phyloP scores from a whole-genome alignment of 1,140 invertebrate species.

The Cylas formicarius region DNA sequence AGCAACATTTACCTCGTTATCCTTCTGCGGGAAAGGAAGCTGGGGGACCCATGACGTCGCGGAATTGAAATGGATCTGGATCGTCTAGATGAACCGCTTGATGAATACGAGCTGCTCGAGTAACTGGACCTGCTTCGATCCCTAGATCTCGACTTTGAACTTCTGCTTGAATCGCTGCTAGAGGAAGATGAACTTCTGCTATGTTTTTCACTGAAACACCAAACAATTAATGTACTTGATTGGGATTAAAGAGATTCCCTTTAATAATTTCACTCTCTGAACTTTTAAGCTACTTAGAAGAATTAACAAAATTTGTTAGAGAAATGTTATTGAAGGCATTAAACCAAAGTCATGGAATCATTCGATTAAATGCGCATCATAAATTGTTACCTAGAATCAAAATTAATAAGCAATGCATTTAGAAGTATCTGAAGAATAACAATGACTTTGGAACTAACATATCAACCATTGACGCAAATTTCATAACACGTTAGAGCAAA shows the following conservation, averaged over 20 bases:
- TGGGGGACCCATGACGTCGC: slow-evolving; percentile 78
- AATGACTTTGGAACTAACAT: too few relatives aligned
- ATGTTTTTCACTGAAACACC: slow-evolving; percentile 21
- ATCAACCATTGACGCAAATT: too few relatives aligned
- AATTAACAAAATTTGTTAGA: too few relatives aligned
- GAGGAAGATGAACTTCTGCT: slow-evolving; percentile 41
- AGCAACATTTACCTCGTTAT: slow-evolving; percentile 73
- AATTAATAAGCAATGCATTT: too few relatives aligned
- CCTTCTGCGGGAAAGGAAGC: slow-evolving; percentile 78
- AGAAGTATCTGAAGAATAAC: too few relatives aligned
- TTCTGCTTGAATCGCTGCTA: slow-evolving; percentile 33
- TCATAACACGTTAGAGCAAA: too few relatives aligned
- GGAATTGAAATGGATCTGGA: slow-evolving; percentile 81
- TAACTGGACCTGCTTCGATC: slow-evolving; percentile 48
- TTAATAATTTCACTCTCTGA: not conserved
- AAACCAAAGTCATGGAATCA: too few relatives aligned
- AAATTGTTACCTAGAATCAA: too few relatives aligned
- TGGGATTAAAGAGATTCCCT: not conserved
- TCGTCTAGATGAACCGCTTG: slow-evolving; percentile 47
- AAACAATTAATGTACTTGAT: slow-evolving; percentile 1
- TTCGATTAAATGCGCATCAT: too few relatives aligned
- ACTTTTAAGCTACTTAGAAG: too few relatives aligned
- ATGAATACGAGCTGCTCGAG: slow-evolving; percentile 41
- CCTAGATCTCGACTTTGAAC: slow-evolving; percentile 45
- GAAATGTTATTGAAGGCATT: too few relatives aligned